Base-by-base conservation (phyloP, 1,140 invertebrate species). In the Tetragonula clypearis region DNA sequence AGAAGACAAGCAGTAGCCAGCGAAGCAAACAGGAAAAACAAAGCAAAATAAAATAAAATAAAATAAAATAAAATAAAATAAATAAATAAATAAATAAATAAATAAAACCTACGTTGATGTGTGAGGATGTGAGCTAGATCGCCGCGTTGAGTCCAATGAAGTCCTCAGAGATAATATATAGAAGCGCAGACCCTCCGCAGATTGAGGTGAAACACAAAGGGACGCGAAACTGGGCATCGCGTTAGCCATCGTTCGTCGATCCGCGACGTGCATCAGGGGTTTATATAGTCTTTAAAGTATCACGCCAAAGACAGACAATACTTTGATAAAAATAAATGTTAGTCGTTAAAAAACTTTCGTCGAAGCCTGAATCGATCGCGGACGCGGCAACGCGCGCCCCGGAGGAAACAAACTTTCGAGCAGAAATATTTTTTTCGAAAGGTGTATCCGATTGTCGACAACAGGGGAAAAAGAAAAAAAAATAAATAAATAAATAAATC, bases 101-200 rank as follows among this genome's bases (percentile, higher is more conserved):
- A 60, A 60, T 23, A 78, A 83, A 87, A 89, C 90, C 81, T 92
- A 94, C 92, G 92, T 93, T 93, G 91, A 92, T 93, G 91, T 94
- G 92, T 92, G 92, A 94, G 92, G 92, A 93, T 93, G 90, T 93
- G 92, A 92, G 90, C 90, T 90, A 91, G 89, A 92, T 93, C 91
- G 88, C 90, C 91, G 90, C 89, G 90, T 92, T 93, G 90, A 93
- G 92, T 92, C 88, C 87, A 90, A 83, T 77, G 80, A 87, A 85
- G 84, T 90, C 88, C 90, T 90, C 88, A 86, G 88, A 89, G 88
- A 90, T 84, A 79, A 79, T 90, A 78, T 89, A 79, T 89, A 79
- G 68, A 89, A 91, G 82, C 91, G 91, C 89, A 93, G 90, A 90
- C 92, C 91, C 91, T 93, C 88, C 90, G 89, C 88, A 89, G 92